Evolutionary conservation across 2,797 vertebrate species (phyloP).

Genomic region (Sarcoramphus papa): DNA sequence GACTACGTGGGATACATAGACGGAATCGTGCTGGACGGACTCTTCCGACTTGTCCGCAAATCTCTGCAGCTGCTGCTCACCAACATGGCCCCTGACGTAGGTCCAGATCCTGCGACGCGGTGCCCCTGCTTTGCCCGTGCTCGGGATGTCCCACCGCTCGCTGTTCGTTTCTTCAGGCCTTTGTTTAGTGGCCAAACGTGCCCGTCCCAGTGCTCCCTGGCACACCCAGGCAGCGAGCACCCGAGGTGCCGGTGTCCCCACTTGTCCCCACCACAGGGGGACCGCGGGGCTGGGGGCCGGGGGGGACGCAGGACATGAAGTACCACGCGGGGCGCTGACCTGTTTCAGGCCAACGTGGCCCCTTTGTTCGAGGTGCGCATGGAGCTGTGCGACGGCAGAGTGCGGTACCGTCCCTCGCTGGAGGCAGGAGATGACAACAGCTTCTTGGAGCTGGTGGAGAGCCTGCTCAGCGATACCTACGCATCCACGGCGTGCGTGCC

Average conservation of each 20-base stretch:
- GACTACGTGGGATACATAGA: conserved; percentile 58
- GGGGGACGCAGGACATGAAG: fast-evolving
- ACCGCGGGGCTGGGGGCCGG: fast-evolving
- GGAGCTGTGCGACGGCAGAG: conserved; percentile 34
- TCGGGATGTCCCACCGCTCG: fast-evolving
- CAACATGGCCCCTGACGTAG: conserved; percentile 68
- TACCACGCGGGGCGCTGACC: fast-evolving
- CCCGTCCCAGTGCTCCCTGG: fast-evolving
- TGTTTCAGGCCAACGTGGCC: conserved; percentile 26
- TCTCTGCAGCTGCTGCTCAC: conserved; percentile 65
- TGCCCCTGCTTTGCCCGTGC: not conserved
- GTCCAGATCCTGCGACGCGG: fast-evolving
- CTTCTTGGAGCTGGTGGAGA: conserved; percentile 59
- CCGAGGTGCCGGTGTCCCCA: not conserved
- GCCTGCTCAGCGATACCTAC: conserved; percentile 55
- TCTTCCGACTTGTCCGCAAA: conserved; percentile 51
- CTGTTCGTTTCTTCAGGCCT: not conserved
- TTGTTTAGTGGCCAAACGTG: not conserved
- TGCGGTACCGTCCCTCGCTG: conserved; percentile 59
- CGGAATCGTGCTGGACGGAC: conserved; percentile 47
- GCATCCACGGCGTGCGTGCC: conserved; percentile 27
- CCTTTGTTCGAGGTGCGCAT: conserved; percentile 70
- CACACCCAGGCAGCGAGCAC: fast-evolving
- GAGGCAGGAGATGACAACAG: not conserved
- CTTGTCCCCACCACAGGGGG: fast-evolving